phyloP scores from a whole-genome alignment of 2,797 vertebrate species.

The Poeciliopsis gracilis region DNA sequence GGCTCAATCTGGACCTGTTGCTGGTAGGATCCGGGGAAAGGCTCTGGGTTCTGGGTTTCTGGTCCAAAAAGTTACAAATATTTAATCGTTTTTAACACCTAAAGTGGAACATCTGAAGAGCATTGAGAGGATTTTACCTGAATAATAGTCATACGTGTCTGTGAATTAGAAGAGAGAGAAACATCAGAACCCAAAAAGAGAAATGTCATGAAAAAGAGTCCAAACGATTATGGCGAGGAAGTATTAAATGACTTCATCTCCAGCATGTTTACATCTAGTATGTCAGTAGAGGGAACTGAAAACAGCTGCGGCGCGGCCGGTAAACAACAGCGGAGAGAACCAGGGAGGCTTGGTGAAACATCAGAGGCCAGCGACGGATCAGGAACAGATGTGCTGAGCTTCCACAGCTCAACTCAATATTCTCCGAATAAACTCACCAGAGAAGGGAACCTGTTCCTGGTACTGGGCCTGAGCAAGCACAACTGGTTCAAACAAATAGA shows the following conservation, averaged over 20 bases:
- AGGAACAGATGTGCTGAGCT: conserved; percentile 59
- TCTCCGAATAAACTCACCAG: conserved; percentile 72
- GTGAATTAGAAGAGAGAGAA: conserved; percentile 35
- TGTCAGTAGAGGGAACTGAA: conserved; percentile 30
- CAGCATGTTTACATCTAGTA: conserved; percentile 55
- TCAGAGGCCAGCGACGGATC: conserved; percentile 50
- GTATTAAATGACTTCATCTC: conserved; percentile 57
- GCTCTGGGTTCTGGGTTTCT: conserved; percentile 29
- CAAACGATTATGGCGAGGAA: conserved; percentile 22
- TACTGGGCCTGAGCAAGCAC: conserved; percentile 75
- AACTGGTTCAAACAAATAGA: conserved; percentile 56
- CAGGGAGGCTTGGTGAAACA: conserved; percentile 62
- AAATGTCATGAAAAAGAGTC: background rate
- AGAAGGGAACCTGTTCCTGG: conserved; percentile 56
- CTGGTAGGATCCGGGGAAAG: conserved; percentile 62
- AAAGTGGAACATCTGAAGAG: background rate
- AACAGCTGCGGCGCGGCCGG: conserved; percentile 46
- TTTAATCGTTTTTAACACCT: background rate
- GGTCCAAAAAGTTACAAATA: background rate
- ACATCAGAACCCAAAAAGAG: conserved; percentile 18
- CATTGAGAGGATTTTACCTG: conserved; percentile 61
- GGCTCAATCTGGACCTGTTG: conserved; percentile 71
- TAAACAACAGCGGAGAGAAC: conserved; percentile 45
- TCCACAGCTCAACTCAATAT: conserved; percentile 34
- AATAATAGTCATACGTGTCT: conserved; percentile 70